Base-by-base conservation (phyloP, 2,797 vertebrate species). In the Chaetophractus vellerosus region DNA sequence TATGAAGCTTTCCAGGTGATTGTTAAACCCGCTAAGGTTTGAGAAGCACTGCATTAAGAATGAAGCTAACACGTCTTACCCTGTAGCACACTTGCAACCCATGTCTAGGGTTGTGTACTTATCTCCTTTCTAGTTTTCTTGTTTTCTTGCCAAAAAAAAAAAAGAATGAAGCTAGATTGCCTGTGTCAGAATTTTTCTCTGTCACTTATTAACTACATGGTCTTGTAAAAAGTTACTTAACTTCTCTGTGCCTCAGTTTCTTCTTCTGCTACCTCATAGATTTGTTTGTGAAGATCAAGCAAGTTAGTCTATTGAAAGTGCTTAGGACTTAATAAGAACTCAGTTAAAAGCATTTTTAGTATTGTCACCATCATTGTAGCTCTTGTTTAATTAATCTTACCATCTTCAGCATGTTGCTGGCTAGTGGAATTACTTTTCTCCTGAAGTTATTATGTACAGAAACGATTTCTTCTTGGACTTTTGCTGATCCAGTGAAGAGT, bases 341-440 rank as follows among this genome's bases (percentile, higher is more conserved):
- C 11, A 59, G 50, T 3, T 28, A 48, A 36, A 14, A 7, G 7
- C 38, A 1, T 69, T 68, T 9, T 1, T n/a, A 12, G 24, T 52
- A 19, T 23, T 66, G 6, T 5, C 9, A 55, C 36, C 9, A 21
- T 69, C 15, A 6, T 6, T 10, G 9, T 8, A 31, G 5, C 10
- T n/a, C 14, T 3, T 33, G 0, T n/a, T 59, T 24, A 36, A 87
- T 71, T 71, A 26, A 31, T 59, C 97, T 98, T 97, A 98, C 98
- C 98, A 98, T 98, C 85, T 95, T 98, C 89, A 97, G 18, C 98
- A 98, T 98, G 83, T 98, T 98, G 19, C 91, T 97, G 80, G 98
- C 97, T 89, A 95, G 28, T 18, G 98, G 98, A 6, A 24, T 23
- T 4, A 98, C 98, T 55, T 1, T 6, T 97, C 96, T 98, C 88